Evolutionary conservation across 2,888 invertebrate species (phyloP).

Genomic region (Eumacrocentrus americanus): DNA sequence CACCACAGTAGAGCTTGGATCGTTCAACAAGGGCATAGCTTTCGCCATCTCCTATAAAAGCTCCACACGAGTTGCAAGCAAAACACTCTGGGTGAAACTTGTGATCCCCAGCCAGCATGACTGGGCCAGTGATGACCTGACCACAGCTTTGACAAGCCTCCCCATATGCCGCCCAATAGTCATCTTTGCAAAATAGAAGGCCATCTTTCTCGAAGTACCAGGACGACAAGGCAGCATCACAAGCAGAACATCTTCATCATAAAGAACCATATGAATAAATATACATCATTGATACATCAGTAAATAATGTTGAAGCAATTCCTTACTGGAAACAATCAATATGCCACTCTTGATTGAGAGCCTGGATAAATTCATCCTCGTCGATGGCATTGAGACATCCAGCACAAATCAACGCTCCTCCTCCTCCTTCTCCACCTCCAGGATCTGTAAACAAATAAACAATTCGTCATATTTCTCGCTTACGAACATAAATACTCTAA

Average conservation of each 20-base stretch:
- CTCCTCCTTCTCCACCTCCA: constrained; percentile 46
- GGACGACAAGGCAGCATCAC: constrained; percentile 80
- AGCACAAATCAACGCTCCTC: constrained; percentile 65
- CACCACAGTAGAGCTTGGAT: constrained; percentile 84
- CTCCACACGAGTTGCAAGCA: constrained; percentile 80
- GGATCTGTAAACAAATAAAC: constrained; percentile 43
- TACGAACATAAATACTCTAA: background rate
- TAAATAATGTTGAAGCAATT: background rate
- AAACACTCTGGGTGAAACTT: constrained; percentile 97
- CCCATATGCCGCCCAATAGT: constrained; percentile 87
- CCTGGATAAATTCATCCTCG: constrained; percentile 80
- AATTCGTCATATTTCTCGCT: background rate
- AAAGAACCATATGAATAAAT: constrained; percentile 11
- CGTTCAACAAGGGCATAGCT: constrained; percentile 91
- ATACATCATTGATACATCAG: background rate
- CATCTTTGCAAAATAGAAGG: constrained; percentile 83
- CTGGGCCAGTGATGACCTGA: constrained; percentile 85
- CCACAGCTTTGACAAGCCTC: constrained; percentile 90
- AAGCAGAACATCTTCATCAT: constrained; percentile 78
- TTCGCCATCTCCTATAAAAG: constrained; percentile 90
- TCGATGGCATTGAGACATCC: constrained; percentile 78
- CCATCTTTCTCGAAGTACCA: constrained; percentile 96
- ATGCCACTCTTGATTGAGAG: constrained; percentile 86
- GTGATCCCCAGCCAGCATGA: constrained; percentile 94
- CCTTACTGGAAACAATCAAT: constrained; percentile 83